Percentiles rank a stretch among this genome's conserved stretches.
Evolutionary conservation across 1,140 invertebrate species (phyloP).

Genomic region (Drosophila gunungcola): DNA sequence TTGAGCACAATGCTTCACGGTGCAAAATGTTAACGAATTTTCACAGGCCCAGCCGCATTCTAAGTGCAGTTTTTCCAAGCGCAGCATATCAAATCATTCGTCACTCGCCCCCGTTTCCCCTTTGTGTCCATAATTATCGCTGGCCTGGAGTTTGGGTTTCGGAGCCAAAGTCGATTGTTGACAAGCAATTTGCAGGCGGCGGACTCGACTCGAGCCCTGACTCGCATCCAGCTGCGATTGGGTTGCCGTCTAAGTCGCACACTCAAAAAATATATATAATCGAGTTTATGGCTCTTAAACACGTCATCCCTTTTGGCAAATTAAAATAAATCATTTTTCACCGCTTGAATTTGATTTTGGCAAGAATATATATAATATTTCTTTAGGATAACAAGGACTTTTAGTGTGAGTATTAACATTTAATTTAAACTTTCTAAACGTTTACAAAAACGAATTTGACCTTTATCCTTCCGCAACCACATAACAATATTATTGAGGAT

Average conservation of each 20-base stretch:
- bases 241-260: slow-evolving; percentile 10
- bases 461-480: no score
- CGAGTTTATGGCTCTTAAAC: no score
- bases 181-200: slow-evolving; percentile 72
- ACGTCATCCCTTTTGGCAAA: no score
- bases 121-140: slow-evolving; percentile 55
- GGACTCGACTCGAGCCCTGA: slow-evolving; percentile 43
- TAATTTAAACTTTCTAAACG: no score
- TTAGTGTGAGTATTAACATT: no score
- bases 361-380: no score
- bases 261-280: slow-evolving; percentile 11
- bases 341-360: no score
- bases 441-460: no score
- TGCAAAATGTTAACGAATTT: slow-evolving; percentile 79
- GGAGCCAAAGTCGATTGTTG: slow-evolving; percentile 63
- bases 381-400: no score
- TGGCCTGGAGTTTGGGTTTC: slow-evolving; percentile 17
- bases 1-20: slow-evolving; percentile 77
- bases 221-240: slow-evolving; percentile 42
- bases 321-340: no score
- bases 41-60: slow-evolving; percentile 67
- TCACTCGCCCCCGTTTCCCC: slow-evolving; percentile 37
- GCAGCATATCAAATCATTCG: slow-evolving; percentile 75
- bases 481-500: no score
- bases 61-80: slow-evolving; percentile 72